Percentiles rank a stretch among this genome's conserved stretches.
phyloP scores from a whole-genome alignment of 2,888 invertebrate genomes.

The Anorthoa munda region DNA sequence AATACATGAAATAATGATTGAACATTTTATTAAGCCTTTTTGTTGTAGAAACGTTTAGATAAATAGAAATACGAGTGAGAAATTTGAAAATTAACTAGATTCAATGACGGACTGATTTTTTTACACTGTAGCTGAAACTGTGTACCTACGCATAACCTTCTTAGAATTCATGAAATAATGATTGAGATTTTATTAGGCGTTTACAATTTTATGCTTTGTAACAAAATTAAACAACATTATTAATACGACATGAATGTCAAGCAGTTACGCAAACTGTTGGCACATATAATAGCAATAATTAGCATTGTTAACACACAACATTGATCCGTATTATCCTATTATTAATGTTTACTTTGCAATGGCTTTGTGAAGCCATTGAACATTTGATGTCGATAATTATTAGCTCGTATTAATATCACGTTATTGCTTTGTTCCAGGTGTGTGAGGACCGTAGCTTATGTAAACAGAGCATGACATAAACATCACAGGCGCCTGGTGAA shows the following conservation, averaged over 20 bases:
- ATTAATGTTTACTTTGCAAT: slow-evolving; percentile 35
- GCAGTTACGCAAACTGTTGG: slow-evolving; percentile 34
- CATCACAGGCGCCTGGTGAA: slow-evolving; percentile 51
- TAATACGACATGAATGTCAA: slow-evolving; percentile 25
- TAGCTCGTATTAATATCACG: slow-evolving; percentile 37
- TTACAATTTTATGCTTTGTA: slow-evolving; percentile 16
- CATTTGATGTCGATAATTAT: slow-evolving; percentile 33
- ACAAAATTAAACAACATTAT: slow-evolving; percentile 32
- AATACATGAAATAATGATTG: too few relatives aligned
- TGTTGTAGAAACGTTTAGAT: too few relatives aligned
- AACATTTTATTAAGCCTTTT: too few relatives aligned
- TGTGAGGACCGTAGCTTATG: slow-evolving; percentile 49
- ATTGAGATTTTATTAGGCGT: slow-evolving; percentile 10
- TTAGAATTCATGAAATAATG: slow-evolving; percentile 1
- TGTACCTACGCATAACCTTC: not conserved
- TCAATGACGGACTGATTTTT: not conserved
- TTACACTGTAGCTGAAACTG: not conserved
- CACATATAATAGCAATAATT: slow-evolving; percentile 35
- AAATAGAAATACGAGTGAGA: too few relatives aligned
- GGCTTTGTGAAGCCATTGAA: slow-evolving; percentile 18
- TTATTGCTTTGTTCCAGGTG: slow-evolving; percentile 69
- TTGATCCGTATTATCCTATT: slow-evolving; percentile 36
- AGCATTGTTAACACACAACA: slow-evolving; percentile 23
- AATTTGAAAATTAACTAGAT: not conserved
- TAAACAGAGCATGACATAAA: slow-evolving; percentile 64